Base-by-base conservation (phyloP, 2,797 vertebrate genomes). In the Iguana delicatissima region DNA sequence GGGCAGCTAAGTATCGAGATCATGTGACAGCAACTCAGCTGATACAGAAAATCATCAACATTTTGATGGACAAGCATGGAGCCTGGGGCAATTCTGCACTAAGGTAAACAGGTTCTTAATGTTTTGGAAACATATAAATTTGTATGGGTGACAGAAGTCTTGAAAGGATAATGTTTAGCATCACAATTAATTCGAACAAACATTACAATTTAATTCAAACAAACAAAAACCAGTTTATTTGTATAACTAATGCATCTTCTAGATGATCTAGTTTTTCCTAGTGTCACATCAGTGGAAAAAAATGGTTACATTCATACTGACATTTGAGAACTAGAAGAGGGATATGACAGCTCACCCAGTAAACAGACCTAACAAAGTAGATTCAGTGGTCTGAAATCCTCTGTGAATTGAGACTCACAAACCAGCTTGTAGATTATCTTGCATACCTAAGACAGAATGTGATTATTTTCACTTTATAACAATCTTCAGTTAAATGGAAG, bases 21-120 rank as follows among this genome's bases (percentile, higher is more conserved):
- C 98, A 99, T 85, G 98, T 99, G 97, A 99, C 98, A 2, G 98
- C 99, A 94, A 98, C 98, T 14, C 99, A 99, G 85, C 98, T 99
- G 89, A 97, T 99, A 94, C 99, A 99, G 97, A 99, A 99, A 97
- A 99, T 99, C 80, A 97, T 99, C 96, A 98, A 98, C 97, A 99
- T 99, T 93, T 97, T 99, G 93, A 99, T 98, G 9, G 99, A 99
- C 97, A 99, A 99, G 94, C 99, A 99, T 69, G 99, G 99, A 91
- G 98, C 99, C 92, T 99, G 99, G 99, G 99, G 99, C 89, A 98
- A 93, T 96, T 98, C 98, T 86, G 93, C 98, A 85, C 92, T 93
- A 91, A 99, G 99, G 99, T 99, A 98, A 96, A 13, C 4, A 35
- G 35, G 1, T n/a, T 2, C 73, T 91, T 89, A 69, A 79, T 18